Conservation (phyloP, 2,797 vertebrate genomes). For the Helostoma temminkii region DNA sequence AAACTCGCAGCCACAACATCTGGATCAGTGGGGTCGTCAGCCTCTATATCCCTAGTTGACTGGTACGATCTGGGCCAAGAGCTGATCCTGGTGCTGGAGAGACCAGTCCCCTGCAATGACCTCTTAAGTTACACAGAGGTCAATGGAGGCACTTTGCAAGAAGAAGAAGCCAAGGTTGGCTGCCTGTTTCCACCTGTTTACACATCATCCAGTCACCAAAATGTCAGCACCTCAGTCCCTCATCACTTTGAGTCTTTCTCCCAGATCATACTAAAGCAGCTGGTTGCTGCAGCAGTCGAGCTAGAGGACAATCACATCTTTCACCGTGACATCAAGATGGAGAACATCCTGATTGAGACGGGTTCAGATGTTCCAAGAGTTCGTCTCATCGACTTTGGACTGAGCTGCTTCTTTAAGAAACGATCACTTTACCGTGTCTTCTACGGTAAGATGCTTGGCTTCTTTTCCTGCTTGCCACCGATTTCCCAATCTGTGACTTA, state of each 20-base stretch:
- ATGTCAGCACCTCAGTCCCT: not conserved
- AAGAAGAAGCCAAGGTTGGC: conserved; percentile 11
- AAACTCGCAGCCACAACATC: fast-evolving
- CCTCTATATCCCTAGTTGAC: conserved; percentile 18
- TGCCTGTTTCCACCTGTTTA: not conserved
- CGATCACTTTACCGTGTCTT: not conserved
- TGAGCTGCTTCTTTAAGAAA: conserved; percentile 24
- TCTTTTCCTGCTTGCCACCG: too few relatives aligned
- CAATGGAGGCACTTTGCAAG: not conserved
- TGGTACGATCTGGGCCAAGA: conserved; percentile 30
- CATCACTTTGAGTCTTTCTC: not conserved
- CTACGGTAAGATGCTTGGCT: not conserved
- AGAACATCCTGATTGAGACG: conserved; percentile 34
- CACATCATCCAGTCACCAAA: not conserved
- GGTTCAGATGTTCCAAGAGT: not conserved
- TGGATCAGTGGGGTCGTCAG: not conserved
- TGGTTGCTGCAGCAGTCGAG: conserved; percentile 4
- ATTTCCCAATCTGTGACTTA: not conserved
- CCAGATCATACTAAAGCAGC: conserved; percentile 24
- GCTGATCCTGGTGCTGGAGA: conserved; percentile 37
- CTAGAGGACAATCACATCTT: not conserved
- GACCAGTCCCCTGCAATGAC: conserved; percentile 15
- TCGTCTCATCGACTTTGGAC: conserved; percentile 38
- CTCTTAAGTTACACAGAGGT: fast-evolving
- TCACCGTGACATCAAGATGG: conserved; percentile 34